These are phyloP conservation scores for Bovichtus variegatus DNA, from an alignment of 2,797 vertebrate genomes.

Conservation along the genomic window DNA sequence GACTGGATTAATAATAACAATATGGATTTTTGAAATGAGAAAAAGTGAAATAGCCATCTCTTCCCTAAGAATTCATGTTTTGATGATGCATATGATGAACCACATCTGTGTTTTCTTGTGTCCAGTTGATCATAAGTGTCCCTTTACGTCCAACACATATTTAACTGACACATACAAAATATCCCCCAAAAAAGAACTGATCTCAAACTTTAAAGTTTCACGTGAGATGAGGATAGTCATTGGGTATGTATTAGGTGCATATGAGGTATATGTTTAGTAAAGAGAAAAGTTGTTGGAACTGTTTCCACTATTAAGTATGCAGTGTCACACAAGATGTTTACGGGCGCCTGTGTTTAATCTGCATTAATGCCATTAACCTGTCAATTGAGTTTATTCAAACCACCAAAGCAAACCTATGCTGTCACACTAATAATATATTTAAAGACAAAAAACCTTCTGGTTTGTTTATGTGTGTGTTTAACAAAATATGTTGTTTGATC, in stretches of 20 bases:
- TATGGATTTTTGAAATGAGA: not conserved
- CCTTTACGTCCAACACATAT: not conserved
- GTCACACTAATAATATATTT: not conserved
- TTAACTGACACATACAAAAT: not conserved
- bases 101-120: not conserved
- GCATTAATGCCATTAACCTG: not conserved
- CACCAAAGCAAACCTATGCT: not conserved
- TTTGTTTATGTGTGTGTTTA: not conserved
- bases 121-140: not conserved
- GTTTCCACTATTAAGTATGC: not conserved
- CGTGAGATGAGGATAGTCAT: not conserved
- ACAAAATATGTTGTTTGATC: not conserved
- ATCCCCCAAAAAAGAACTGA: not conserved
- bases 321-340: slow-evolving; percentile 9
- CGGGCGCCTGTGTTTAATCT: not conserved
- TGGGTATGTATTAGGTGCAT: not conserved
- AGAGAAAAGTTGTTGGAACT: too few relatives aligned
- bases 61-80: not conserved
- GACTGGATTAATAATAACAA: slow-evolving; percentile 52
- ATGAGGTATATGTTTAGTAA: not conserved
- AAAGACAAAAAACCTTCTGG: too few relatives aligned
- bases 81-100: not conserved
- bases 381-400: not conserved
- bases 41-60: not conserved
- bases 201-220: too few relatives aligned